phyloP scores from a whole-genome alignment of 2,113 vertebrate genomes.

The Anguilla rostrata region DNA sequence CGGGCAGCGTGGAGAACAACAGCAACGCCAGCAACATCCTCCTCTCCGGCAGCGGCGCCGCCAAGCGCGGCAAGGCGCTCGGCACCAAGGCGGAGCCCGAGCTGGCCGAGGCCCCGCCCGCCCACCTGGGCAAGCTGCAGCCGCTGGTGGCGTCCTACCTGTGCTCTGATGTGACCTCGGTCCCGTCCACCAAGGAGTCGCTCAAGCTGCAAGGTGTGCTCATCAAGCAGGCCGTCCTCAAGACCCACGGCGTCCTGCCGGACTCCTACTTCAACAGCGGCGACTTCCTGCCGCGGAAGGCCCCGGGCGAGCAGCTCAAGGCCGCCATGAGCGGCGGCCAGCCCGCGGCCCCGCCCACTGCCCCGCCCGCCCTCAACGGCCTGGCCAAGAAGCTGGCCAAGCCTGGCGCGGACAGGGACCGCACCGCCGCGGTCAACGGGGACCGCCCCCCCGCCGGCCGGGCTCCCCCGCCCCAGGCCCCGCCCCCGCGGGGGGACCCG shows the following conservation, averaged over 20 bases:
- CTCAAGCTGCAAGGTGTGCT: slow-evolving; percentile 83
- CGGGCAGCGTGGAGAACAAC: slow-evolving; percentile 81
- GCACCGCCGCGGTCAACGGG: slow-evolving; percentile 64
- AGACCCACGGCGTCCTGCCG: slow-evolving; percentile 77
- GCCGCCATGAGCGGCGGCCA: slow-evolving; percentile 67
- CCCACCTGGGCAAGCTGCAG: slow-evolving; percentile 73
- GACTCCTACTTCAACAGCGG: slow-evolving; percentile 69
- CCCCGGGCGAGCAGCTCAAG: slow-evolving; percentile 76
- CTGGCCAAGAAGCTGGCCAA: slow-evolving; percentile 82
- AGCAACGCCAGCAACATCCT: slow-evolving; percentile 79
- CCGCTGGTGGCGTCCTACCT: slow-evolving; percentile 81
- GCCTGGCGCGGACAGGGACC: slow-evolving; percentile 66
- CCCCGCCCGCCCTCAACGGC: slow-evolving; percentile 73
- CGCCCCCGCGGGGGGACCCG: slow-evolving; percentile 62
- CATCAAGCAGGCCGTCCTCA: slow-evolving; percentile 79
- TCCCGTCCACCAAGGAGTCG: slow-evolving; percentile 74
- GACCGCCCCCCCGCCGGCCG: slow-evolving; percentile 53
- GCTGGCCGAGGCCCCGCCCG: background rate
- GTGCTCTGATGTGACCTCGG: slow-evolving; percentile 81
- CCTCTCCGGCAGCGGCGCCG: slow-evolving; percentile 72
- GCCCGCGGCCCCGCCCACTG: slow-evolving; percentile 59
- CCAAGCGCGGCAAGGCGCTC: slow-evolving; percentile 77
- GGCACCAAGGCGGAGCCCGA: slow-evolving; percentile 43
- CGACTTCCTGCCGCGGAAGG: slow-evolving; percentile 71
- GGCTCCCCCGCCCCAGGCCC: slow-evolving; percentile 55